Conservation (phyloP, 2,113 vertebrate species). For the Xenopus borealis region DNA sequence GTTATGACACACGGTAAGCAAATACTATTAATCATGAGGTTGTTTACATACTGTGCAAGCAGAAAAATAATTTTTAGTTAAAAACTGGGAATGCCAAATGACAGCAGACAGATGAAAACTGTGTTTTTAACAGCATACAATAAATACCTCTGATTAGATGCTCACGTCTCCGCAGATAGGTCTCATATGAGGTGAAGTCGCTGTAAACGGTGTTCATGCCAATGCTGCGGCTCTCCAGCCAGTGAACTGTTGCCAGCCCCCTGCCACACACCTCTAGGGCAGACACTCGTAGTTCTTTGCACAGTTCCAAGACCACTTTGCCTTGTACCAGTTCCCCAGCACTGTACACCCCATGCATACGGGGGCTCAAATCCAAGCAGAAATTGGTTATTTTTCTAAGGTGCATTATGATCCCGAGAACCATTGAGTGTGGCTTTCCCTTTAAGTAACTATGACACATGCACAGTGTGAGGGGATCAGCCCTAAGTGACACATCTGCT, state of each 20-base stretch:
- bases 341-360: slow-evolving; percentile 58
- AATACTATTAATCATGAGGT: too few species aligned
- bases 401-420: slow-evolving; percentile 49
- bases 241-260: slow-evolving; percentile 70
- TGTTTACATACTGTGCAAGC: too few species aligned
- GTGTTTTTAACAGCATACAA: too few species aligned
- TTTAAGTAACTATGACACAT: not conserved
- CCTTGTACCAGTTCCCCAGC: slow-evolving; percentile 72
- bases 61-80: too few species aligned
- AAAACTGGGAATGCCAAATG: too few species aligned
- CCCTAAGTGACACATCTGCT: not conserved
- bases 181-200: slow-evolving; percentile 73
- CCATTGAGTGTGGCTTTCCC: too few species aligned
- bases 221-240: slow-evolving; percentile 74
- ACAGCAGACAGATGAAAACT: too few species aligned
- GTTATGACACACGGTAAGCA: too few species aligned
- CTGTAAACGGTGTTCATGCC: slow-evolving; percentile 74
- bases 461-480: not conserved
- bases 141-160: slow-evolving; percentile 70
- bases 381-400: slow-evolving; percentile 60
- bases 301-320: slow-evolving; percentile 73
- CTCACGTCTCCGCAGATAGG: slow-evolving; percentile 69
- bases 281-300: slow-evolving; percentile 58
- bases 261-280: slow-evolving; percentile 68
- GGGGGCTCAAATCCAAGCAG: slow-evolving; percentile 64